Conservation (phyloP, 2,888 invertebrate genomes). For the Axea sp. region DNA sequence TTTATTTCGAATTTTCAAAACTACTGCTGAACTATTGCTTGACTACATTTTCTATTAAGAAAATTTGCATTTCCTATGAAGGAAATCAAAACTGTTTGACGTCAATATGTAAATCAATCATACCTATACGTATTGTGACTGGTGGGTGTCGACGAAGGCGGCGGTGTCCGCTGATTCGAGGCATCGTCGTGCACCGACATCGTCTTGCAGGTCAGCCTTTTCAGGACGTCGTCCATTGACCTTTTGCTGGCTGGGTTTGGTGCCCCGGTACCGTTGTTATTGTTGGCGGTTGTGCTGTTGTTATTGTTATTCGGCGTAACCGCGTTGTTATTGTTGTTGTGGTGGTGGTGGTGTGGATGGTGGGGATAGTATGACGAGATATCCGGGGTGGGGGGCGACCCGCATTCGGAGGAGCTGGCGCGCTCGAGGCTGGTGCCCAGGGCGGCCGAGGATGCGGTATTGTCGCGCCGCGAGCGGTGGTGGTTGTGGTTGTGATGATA, state of each 20-base stretch:
- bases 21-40: no score
- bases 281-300: conserved; percentile 79
- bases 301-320: conserved; percentile 81
- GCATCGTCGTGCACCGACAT: conserved; percentile 87
- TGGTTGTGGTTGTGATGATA: conserved; percentile 67
- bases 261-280: conserved; percentile 81
- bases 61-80: no score
- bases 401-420: conserved; percentile 85
- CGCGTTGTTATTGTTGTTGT: conserved; percentile 81
- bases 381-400: conserved; percentile 84
- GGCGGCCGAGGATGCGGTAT: conserved; percentile 66
- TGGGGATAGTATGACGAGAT: conserved; percentile 81
- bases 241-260: conserved; percentile 84
- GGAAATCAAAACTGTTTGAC: no score
- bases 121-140: conserved; percentile 78
- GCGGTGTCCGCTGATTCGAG: conserved; percentile 84
- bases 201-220: conserved; percentile 90
- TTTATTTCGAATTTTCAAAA: no score
- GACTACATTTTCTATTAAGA: no score
- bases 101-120: no score
- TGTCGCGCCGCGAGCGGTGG: conserved; percentile 63
- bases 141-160: conserved; percentile 74
- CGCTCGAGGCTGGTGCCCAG: conserved; percentile 66
- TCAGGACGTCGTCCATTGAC: conserved; percentile 95
- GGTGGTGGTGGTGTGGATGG: conserved; percentile 69